Evolutionary conservation across 2,113 vertebrate species (phyloP).

Genomic region (rabbit (Oryctolagus cuniculus)): DNA sequence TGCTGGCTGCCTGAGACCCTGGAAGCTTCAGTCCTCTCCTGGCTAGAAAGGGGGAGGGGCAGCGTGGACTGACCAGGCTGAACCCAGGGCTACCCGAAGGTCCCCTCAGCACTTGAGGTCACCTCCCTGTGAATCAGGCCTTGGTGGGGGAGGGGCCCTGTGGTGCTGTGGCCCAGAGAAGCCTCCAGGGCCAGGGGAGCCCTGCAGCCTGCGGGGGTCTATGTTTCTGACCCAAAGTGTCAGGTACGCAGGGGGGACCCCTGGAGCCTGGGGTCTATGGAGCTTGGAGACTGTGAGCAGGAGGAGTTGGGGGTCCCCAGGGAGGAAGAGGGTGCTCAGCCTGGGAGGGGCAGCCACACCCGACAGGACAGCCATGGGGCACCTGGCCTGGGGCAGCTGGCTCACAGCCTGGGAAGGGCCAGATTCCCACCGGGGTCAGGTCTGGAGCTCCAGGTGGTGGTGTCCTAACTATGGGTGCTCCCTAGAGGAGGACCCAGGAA

Average conservation of each 20-base stretch:
- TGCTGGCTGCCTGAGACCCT: background rate
- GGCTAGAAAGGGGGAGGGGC: background rate
- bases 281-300: constrained; percentile 34
- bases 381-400: background rate
- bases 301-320: background rate
- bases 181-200: background rate
- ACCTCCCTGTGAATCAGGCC: constrained; percentile 75
- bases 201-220: background rate
- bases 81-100: background rate
- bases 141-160: constrained; percentile 46
- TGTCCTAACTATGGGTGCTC: background rate
- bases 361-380: background rate
- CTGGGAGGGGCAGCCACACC: background rate
- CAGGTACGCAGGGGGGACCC: constrained; percentile 66
- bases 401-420: background rate
- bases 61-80: too few species aligned
- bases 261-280: constrained; percentile 27
- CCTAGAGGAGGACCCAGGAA: background rate
- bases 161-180: constrained; percentile 53
- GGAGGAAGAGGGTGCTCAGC: background rate
- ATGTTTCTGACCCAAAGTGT: constrained; percentile 67
- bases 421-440: background rate
- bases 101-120: constrained; percentile 48
- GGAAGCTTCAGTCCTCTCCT: background rate
- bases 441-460: background rate